These are phyloP conservation scores for Brotula barbata DNA, from an alignment of 2,797 vertebrate species.

Conservation along the genomic window DNA sequence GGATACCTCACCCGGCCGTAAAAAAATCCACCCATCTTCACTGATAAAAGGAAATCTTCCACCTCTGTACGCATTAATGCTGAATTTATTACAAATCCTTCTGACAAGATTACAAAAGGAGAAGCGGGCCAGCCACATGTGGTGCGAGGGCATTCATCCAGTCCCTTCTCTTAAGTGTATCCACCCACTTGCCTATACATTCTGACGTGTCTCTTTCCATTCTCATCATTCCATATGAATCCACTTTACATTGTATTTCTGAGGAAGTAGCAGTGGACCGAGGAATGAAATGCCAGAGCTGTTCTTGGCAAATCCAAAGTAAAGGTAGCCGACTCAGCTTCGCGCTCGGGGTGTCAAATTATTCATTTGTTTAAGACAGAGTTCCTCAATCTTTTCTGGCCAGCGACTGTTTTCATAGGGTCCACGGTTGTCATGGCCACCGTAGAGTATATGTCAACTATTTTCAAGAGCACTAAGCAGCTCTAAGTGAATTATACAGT, in stretches of 20 bases:
- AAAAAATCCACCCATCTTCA: slow-evolving; percentile 19
- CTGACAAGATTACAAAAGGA: slow-evolving; percentile 26
- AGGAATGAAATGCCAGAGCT: slow-evolving; percentile 5
- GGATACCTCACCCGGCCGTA: slow-evolving; percentile 13
- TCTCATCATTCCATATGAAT: slow-evolving; percentile 23
- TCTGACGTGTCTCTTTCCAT: slow-evolving; percentile 21
- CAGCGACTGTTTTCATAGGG: too few species aligned
- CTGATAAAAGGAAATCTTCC: slow-evolving; percentile 23
- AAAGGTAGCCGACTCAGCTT: not conserved
- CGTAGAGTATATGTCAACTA: too few species aligned
- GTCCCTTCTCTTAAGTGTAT: slow-evolving; percentile 18
- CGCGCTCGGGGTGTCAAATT: too few species aligned
- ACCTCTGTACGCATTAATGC: slow-evolving; percentile 26
- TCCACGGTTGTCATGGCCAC: too few species aligned
- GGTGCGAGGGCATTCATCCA: not conserved
- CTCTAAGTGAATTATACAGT: too few species aligned
- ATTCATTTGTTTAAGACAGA: too few species aligned
- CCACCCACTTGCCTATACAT: slow-evolving; percentile 13
- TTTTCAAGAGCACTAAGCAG: too few species aligned
- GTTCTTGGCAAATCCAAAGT: slow-evolving; percentile 7
- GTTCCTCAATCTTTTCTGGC: too few species aligned
- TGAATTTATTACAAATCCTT: slow-evolving; percentile 40
- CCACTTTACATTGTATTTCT: not conserved
- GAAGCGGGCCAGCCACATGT: slow-evolving; percentile 25
- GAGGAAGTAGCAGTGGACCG: not conserved